A percentile compares a stretch with the other conserved stretches of the same genome.
Evolutionary conservation across 1,140 invertebrate species (phyloP).

Genomic region (Brachionus asplanchnoidis): DNA sequence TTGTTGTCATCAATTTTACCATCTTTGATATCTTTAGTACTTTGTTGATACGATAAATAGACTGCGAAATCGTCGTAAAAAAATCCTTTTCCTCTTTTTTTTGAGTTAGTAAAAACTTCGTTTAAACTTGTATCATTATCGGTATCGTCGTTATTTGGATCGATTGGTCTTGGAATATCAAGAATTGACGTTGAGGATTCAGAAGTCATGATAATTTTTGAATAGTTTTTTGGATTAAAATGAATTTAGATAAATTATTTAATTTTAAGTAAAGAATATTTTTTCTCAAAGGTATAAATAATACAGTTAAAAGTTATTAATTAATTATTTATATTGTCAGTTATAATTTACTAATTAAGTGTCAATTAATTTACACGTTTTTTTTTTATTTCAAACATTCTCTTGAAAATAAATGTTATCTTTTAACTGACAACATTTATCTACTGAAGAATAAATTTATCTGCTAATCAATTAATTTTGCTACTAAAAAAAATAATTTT

Average conservation of each 20-base stretch:
- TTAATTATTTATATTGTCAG: not conserved
- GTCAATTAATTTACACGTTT: conserved; percentile 7
- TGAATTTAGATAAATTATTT: not conserved
- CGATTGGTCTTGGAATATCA: not conserved
- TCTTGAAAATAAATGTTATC: conserved; percentile 1
- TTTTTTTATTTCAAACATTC: not conserved
- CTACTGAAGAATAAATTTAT: conserved; percentile 8
- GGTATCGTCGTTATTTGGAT: not conserved
- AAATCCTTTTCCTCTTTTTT: not conserved
- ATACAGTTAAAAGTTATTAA: not conserved
- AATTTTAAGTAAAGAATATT: not conserved
- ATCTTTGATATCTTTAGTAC: not conserved
- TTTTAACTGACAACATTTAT: conserved; percentile 21
- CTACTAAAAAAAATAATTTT: conserved; percentile 16
- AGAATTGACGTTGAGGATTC: not conserved
- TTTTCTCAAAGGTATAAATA: not conserved
- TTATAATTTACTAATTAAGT: conserved; percentile 6
- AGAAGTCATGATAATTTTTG: conserved; percentile 3
- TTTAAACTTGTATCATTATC: not conserved
- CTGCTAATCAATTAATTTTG: conserved; percentile 13
- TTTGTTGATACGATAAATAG: not conserved
- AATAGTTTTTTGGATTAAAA: conserved; percentile 6
- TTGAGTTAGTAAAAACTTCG: not conserved
- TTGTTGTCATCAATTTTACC: not conserved
- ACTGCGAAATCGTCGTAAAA: not conserved